Evolutionary conservation across 2,888 invertebrate genomes (phyloP).

Genomic region (Melieria picta): DNA sequence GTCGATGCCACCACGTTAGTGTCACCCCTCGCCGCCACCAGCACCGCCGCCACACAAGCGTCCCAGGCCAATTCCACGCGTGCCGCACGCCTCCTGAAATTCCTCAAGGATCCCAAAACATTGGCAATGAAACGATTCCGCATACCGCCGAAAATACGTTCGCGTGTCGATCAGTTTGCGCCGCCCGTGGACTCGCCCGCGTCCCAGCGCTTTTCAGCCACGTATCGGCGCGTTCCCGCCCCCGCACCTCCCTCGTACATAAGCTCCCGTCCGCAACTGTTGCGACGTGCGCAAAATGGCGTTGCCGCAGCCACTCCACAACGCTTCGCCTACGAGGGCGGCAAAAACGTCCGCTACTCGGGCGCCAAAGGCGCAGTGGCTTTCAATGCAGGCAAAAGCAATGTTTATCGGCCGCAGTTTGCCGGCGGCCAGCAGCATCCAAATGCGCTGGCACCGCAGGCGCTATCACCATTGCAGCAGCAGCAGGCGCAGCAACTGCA

Average conservation of each 20-base stretch:
- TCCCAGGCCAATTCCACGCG: constrained; percentile 35
- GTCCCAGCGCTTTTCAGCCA: constrained; percentile 30
- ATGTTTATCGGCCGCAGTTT: constrained; percentile 43
- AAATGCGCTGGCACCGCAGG: constrained; percentile 36
- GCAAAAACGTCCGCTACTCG: constrained; percentile 49
- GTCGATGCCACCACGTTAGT: not conserved
- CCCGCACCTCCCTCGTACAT: constrained; percentile 7
- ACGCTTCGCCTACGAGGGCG: constrained; percentile 44
- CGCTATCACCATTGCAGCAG: constrained; percentile 19
- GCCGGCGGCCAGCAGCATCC: constrained; percentile 33
- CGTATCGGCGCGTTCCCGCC: constrained; percentile 36
- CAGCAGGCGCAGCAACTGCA: not conserved
- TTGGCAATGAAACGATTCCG: constrained; percentile 42
- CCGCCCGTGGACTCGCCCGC: constrained; percentile 16
- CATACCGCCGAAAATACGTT: constrained; percentile 46
- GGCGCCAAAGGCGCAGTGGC: constrained; percentile 50
- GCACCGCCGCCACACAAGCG: not conserved
- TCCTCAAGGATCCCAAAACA: constrained; percentile 45
- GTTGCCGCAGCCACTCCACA: constrained; percentile 40
- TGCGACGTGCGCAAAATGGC: constrained; percentile 51
- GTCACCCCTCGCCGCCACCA: not conserved
- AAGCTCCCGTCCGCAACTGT: constrained; percentile 45
- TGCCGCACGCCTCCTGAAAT: constrained; percentile 49
- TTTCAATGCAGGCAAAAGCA: constrained; percentile 50
- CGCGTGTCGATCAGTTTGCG: constrained; percentile 49